Base-by-base conservation (phyloP, 2,113 vertebrate species). In the Pionites leucogaster region DNA sequence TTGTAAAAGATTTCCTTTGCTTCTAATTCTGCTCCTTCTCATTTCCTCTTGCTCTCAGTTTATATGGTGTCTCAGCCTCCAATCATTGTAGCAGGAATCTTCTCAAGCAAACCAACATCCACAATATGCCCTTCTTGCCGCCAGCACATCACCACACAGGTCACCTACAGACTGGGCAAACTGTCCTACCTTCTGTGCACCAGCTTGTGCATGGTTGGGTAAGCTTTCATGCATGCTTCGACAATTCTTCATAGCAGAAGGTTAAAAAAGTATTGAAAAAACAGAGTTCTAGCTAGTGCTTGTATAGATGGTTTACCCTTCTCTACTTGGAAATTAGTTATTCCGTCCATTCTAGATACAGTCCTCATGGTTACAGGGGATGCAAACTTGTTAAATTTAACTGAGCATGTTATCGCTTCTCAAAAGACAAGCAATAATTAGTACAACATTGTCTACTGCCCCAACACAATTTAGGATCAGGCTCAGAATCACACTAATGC, bases 51-150 rank as follows among this genome's bases (percentile, higher is more conserved):
- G 8, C 47, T 24, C 24, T 44, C 81, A 97, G 96, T 95, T 53
- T 97, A 95, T 55, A 27, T 96, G 89, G 94, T 93, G 55, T 35
- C 93, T 46, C 93, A 94, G 86, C 97, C 97, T 35, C 97, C 97
- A 0, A 82, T 97, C 75, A 95, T 97, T 3, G 68, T 97, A 13
- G 96, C 97, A 11, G 97, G 97, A 59, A 97, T 97, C 72, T 97
- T 97, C 86, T 97, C 95, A 29, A 94, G 96, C 88, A 83, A 94
- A 37, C 97, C 97, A 44, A 95, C 96, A 7, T 84, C 95, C 68
- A 97, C 97, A 25, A 97, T 97, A 71, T 97, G 97, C 33, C 97
- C 97, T 12, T 96, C 95, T 59, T 97, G 97, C 85, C 97, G 96
- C 83, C 97, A 97, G 93, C 95, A 96, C 88, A 97, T 97, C 86